Evolutionary conservation across 1,140 invertebrate species (phyloP), one percentile per base, ranked within the genome.

Genomic region (Meloidogyne chitwoodi): DNA sequence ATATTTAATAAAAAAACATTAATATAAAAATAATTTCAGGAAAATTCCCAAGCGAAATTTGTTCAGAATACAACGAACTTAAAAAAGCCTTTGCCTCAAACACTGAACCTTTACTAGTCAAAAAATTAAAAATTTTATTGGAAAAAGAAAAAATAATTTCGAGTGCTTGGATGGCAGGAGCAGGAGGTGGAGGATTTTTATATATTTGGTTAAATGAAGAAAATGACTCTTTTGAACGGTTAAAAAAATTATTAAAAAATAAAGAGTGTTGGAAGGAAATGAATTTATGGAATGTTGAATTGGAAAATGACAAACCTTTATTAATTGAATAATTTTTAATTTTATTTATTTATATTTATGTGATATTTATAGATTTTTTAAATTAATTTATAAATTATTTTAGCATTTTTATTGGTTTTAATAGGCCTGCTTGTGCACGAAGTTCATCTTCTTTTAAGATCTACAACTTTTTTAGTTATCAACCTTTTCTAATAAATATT

Each of bases 101-200:
- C 8, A 75, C 79, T n/a, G 74, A 81, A 63, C 81, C 81, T 2
- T 11, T 24, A 14, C 24, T 41, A 22, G 81, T 82, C 1, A 68
- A 27, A 11, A 31, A 83, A 38, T 31, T 82, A 34, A 72, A 69
- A 19, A 29, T 56, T 26, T 26, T 64, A 44, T 68, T 82, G 5
- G 48, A 78, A 29, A 22, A 69, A 5, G 24, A 29, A 16, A 48
- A 31, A 12, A 44, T 80, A 44, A 68, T 76, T 56, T 62, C 71
- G 27, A 61, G 64, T 44, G 76, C 73, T 14, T 82, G 81, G 80
- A 75, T 83, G 4, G 81, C 81, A 19, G 81, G 81, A n/a, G 81
- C 81, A 24, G 81, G 81, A 4, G 81, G 81, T 19, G 81, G 81
- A 14, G 81, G 81, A 31, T 82, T 83, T 71, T 34, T 83, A 56